Evolutionary conservation across 2,113 vertebrate species (phyloP).

Genomic region (Pogona vitticeps): DNA sequence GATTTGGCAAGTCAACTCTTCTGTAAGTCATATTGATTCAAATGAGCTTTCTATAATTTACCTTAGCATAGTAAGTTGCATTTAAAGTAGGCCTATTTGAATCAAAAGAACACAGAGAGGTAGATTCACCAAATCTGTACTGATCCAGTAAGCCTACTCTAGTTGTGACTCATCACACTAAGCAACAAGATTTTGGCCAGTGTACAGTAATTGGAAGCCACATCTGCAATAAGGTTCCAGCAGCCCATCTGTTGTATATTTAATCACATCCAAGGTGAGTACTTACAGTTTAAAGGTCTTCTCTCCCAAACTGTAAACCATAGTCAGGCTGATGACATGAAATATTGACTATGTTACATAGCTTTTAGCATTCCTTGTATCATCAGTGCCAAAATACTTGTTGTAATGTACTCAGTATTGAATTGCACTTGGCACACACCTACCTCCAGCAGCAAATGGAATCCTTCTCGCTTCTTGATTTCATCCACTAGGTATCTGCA

Average conservation of each 20-base stretch:
- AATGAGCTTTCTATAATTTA: too few relatives aligned
- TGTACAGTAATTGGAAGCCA: too few relatives aligned
- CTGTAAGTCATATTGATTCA: too few relatives aligned
- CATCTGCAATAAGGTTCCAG: background rate
- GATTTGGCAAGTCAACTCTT: too few relatives aligned
- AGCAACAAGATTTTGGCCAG: too few relatives aligned
- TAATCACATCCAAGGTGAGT: background rate
- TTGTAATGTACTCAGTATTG: background rate
- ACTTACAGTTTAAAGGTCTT: background rate
- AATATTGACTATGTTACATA: background rate
- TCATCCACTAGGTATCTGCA: slow-evolving; percentile 81
- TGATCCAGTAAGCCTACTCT: too few relatives aligned
- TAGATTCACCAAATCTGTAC: too few relatives aligned
- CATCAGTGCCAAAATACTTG: slow-evolving; percentile 2
- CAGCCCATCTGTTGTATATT: slow-evolving; percentile 3
- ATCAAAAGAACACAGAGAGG: too few relatives aligned
- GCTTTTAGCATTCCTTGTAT: background rate
- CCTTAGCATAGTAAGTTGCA: too few relatives aligned
- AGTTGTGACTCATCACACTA: too few relatives aligned
- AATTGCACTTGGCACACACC: background rate
- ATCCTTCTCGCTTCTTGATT: slow-evolving; percentile 83
- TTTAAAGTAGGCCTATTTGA: too few relatives aligned
- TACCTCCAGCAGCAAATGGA: slow-evolving; percentile 81
- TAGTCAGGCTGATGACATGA: background rate
- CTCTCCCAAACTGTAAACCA: background rate